These are phyloP conservation scores for Percopsis omiscomaycus DNA, from an alignment of 2,797 vertebrate genomes.

Conservation along the genomic window DNA sequence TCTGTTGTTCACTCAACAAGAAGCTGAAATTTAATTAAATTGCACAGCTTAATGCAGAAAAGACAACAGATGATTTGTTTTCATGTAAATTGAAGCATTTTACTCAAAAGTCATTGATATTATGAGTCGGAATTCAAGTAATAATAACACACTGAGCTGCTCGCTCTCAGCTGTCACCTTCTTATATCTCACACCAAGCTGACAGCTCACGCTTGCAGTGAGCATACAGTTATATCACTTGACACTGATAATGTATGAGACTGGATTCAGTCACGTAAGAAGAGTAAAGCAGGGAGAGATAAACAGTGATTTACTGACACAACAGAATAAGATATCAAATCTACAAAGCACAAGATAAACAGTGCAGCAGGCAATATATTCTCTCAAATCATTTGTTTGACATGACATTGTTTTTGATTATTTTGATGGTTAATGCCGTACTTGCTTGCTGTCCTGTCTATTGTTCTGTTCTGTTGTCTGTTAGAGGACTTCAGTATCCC, in stretches of 20 bases:
- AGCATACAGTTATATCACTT: neutral
- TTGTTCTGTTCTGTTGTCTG: too few relatives aligned
- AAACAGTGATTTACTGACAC: slow-evolving; percentile 21
- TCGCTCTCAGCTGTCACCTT: slow-evolving; percentile 37
- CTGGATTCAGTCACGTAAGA: neutral
- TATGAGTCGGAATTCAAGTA: slow-evolving; percentile 31
- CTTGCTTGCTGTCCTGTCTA: too few relatives aligned
- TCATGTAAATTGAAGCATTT: slow-evolving; percentile 1
- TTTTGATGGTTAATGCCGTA: too few relatives aligned
- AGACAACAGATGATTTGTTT: neutral
- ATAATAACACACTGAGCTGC: slow-evolving; percentile 36
- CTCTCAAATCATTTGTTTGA: slow-evolving; percentile 36
- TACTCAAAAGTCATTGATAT: slow-evolving; percentile 14
- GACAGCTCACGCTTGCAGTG: slow-evolving; percentile 27
- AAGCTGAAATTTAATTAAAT: too few relatives aligned
- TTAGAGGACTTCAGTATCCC: too few relatives aligned
- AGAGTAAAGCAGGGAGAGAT: slow-evolving; percentile 19
- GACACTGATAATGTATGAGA: neutral
- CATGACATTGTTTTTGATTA: slow-evolving; percentile 24
- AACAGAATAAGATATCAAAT: slow-evolving; percentile 55
- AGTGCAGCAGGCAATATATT: slow-evolving; percentile 46
- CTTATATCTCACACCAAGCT: slow-evolving; percentile 27
- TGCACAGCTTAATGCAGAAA: too few relatives aligned
- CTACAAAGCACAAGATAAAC: slow-evolving; percentile 48
- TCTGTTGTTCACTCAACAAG: slow-evolving; percentile 12